Conservation (phyloP, 2,797 vertebrate genomes). For the Eulemur albifrons region DNA sequence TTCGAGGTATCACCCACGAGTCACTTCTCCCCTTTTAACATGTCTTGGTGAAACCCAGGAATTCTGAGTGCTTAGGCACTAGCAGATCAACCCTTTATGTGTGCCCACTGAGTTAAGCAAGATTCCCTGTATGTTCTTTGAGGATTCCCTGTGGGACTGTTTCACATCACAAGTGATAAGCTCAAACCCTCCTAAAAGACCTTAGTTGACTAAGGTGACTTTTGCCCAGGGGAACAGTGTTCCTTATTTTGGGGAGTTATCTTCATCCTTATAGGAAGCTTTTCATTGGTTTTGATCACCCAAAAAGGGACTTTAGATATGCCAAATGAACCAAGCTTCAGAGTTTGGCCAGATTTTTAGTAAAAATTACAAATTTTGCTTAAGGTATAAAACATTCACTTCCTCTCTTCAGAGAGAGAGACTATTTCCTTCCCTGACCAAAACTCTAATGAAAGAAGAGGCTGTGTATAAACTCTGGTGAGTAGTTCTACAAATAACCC, state of each 20-base stretch:
- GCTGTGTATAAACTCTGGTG: background rate
- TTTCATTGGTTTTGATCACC: background rate
- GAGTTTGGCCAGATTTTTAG: background rate
- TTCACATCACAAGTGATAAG: background rate
- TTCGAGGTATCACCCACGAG: background rate
- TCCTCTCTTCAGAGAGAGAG: background rate
- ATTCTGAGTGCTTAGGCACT: background rate
- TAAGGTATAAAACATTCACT: background rate
- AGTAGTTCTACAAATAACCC: background rate
- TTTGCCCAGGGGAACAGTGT: background rate
- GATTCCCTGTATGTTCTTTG: background rate
- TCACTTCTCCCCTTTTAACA: background rate
- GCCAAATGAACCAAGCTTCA: background rate
- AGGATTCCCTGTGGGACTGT: background rate
- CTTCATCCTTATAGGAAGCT: background rate
- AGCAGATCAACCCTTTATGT: background rate
- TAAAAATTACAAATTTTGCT: background rate
- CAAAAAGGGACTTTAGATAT: background rate
- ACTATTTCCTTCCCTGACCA: background rate
- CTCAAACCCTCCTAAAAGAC: background rate
- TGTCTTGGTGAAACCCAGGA: background rate
- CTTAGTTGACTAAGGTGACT: background rate
- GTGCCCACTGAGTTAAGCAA: background rate
- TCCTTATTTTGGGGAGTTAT: background rate
- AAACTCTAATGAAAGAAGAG: background rate